phyloP scores from a whole-genome alignment of 2,797 vertebrate species.

The Podargus strigoides region DNA sequence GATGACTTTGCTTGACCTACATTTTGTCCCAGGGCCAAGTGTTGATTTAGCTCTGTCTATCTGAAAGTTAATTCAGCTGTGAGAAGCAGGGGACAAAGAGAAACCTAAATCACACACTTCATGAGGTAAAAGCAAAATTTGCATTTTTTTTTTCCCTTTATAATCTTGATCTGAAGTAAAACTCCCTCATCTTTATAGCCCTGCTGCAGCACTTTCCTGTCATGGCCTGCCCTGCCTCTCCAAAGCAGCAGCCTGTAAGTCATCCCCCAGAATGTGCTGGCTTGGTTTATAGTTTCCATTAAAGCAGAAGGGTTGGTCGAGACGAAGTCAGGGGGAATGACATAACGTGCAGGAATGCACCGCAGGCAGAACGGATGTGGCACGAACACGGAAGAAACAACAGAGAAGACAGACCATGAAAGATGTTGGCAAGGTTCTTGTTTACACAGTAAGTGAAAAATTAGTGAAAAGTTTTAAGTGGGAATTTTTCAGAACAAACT shows the following conservation, averaged over 20 bases:
- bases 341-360: not conserved
- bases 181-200: not conserved
- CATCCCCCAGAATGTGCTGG: slow-evolving; percentile 37
- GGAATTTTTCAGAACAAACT: not conserved
- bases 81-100: not conserved
- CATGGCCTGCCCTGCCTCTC: slow-evolving; percentile 63
- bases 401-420: not conserved
- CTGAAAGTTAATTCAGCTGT: not conserved
- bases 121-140: not conserved
- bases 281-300: slow-evolving; percentile 26
- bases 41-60: not conserved
- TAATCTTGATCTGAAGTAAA: slow-evolving; percentile 42
- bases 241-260: slow-evolving; percentile 48
- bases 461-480: not conserved
- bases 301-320: slow-evolving; percentile 6
- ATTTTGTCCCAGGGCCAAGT: not conserved
- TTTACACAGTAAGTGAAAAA: not conserved
- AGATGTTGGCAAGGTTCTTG: not conserved
- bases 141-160: not conserved
- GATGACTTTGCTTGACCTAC: not conserved
- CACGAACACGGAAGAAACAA: not conserved
- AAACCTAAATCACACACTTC: not conserved
- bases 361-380: not conserved
- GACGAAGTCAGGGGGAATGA: not conserved
- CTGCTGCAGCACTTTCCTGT: slow-evolving; percentile 49